Evolutionary conservation across 2,888 invertebrate species (phyloP), one percentile per base, ranked within the genome.

Genomic region (Lepidonotus clava): DNA sequence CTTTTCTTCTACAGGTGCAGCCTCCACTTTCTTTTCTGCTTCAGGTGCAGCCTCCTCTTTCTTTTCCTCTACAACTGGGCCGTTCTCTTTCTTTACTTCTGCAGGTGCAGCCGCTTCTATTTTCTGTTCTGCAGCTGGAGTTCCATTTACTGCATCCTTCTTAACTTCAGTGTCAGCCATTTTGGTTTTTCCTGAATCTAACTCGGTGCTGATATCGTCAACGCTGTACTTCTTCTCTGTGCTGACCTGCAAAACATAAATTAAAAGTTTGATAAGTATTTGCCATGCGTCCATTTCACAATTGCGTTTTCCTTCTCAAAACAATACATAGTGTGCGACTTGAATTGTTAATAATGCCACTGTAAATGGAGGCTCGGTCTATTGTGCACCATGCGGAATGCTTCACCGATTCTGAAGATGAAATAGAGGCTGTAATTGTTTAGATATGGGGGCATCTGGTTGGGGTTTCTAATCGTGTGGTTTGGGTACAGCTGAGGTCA

Each of bases 21-120:
- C 71, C 24, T 46, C 80, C 38, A 36, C 38, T 24, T 61, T 61
- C 28, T 61, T 28, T 24, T 61, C 76, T 6, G 1, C 76, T 8
- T n/a, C 80, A 24, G 80, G 41, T 6, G 46, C 80, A 46, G 80
- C 80, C 24, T 80, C 80, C 41, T 46, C 80, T 34, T 76, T 76
- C 76, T 76, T 76, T 76, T 76, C 76, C 28, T 41, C 80, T 46
- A 46, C 46, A 24, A 34, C 32, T 71, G 41, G 28, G 46, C 46
- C 46, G 28, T 80, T 46, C 28, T 80, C 80, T 28, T 80, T 80
- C 46, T 80, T 80, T n/a, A 46, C 80, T 28, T 80, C 80, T 5
- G 80, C 80, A 41, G 80, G 80, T 24, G 80, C 24, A 18, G 80
- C 80, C 41, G 46, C 80, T 51, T 41, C 46, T 1, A 46, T 46